Evolutionary conservation across 2,113 vertebrate species (phyloP), one percentile per base, ranked within the genome.

Genomic region (Chamaetylas fuelleborni): DNA sequence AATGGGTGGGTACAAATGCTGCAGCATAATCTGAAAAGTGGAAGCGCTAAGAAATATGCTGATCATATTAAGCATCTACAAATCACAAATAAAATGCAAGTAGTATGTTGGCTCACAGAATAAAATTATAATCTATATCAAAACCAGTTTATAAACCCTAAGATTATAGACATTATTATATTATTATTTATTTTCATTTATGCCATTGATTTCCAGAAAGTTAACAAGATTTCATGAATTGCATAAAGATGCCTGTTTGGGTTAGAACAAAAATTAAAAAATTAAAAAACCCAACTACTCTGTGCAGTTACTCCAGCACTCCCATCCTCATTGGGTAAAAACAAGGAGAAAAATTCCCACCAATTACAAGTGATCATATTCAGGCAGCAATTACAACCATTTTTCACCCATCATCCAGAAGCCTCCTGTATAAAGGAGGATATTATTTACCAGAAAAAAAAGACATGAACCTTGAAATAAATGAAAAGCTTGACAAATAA

Each of bases 241-340:
- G 9, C 3, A 11, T n/a, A 72, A 76, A 33, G 8, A 24, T 19
- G 45, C 20, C 34, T 86, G 14, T 29, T 33, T 42, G 19, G 7
- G 20, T 70, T 69, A 78, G 33, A 74, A 66, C 5, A 77, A 69
- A 60, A 42, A 64, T 50, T 28, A 0, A 14, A 40, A 53, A 48
- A 33, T 25, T 6, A 6, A 18, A 51, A 38, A 45, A 28, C 2
- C 1, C 0, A 0, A 34, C 26, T 42, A 18, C 12, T 48, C 15
- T 61, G 2, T 19, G 23, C 8, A 61, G 43, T 70, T 54, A 61
- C 23, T 86, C 12, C 67, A 74, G 50, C 76, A 45, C 22, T 78
- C 12, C 45, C 31, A 54, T 38, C 61, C 19, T 56, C 53, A 31
- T 22, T 28, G 14, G 29, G 22, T 33, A 73, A 70, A 14, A 31